These are phyloP conservation scores for Caenorhabditis angaria DNA, from an alignment of 2,888 invertebrate species.

Conservation along the genomic window DNA sequence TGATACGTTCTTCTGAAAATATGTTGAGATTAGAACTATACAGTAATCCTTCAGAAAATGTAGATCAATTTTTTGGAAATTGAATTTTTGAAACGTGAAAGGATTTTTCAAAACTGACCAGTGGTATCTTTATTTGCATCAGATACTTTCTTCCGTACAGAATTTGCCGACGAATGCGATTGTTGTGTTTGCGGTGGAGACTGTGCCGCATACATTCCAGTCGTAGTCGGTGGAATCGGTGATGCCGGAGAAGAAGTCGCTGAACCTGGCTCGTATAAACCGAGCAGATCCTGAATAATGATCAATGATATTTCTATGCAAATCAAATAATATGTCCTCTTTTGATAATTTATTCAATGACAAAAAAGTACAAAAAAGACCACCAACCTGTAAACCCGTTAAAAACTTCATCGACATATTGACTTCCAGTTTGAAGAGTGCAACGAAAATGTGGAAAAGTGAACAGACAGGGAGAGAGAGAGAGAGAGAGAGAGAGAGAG, in stretches of 20 bases:
- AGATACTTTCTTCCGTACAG: slow-evolving; percentile 37
- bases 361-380: slow-evolving; percentile 6
- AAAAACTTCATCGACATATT: slow-evolving; percentile 61
- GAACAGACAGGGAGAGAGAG: slow-evolving; percentile 1
- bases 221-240: slow-evolving; percentile 41
- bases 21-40: no score
- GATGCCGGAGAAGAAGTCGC: slow-evolving; percentile 41
- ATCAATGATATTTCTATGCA: background rate
- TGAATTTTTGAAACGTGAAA: background rate
- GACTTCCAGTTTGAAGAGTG: slow-evolving; percentile 11
- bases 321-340: background rate
- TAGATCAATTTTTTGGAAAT: no score
- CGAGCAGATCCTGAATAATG: slow-evolving; percentile 45
- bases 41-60: no score
- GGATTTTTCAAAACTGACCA: background rate
- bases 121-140: slow-evolving; percentile 26
- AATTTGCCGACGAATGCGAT: slow-evolving; percentile 41
- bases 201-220: slow-evolving; percentile 29
- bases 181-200: slow-evolving; percentile 23
- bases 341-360: no score
- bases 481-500: slow-evolving; percentile 12
- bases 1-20: slow-evolving; percentile 25
- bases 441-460: background rate
- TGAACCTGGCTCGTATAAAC: slow-evolving; percentile 48
- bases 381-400: slow-evolving; percentile 56